Evolutionary conservation across 2,113 vertebrate genomes (phyloP).

Genomic region (Sylvicapra grimmia): DNA sequence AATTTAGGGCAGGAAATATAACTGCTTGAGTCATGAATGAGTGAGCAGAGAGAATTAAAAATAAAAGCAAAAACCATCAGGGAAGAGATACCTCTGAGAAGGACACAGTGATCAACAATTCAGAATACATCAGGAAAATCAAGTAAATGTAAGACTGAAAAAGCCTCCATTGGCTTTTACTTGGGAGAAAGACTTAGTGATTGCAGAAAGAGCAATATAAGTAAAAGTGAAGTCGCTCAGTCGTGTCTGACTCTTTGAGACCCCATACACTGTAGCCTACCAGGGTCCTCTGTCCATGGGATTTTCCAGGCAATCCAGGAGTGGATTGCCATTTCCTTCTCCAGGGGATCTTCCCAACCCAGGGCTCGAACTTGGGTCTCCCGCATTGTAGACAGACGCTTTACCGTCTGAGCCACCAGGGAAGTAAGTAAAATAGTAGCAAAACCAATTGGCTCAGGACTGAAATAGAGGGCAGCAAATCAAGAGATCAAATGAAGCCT

Average conservation of each 20-base stretch:
- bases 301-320: no score
- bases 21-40: conserved; percentile 1
- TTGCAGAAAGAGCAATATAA: no score
- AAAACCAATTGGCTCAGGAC: not conserved
- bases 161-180: not conserved
- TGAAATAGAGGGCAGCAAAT: not conserved
- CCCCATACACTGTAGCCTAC: no score
- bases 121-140: not conserved
- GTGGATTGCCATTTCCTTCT: no score
- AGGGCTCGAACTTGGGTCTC: no score
- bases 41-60: not conserved
- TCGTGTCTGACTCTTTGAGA: no score
- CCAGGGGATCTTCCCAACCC: no score
- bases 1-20: not conserved
- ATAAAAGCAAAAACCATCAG: not conserved
- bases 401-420: no score
- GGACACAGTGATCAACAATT: not conserved
- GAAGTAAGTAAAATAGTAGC: not conserved
- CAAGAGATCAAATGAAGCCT: not conserved
- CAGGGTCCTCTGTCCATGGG: no score
- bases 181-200: not conserved
- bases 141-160: not conserved
- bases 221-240: not conserved
- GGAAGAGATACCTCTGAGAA: not conserved
- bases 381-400: no score